Percentiles rank a stretch among this genome's conserved stretches.
Conservation (phyloP, 2,888 invertebrate species). For the Oligia strigilis region DNA sequence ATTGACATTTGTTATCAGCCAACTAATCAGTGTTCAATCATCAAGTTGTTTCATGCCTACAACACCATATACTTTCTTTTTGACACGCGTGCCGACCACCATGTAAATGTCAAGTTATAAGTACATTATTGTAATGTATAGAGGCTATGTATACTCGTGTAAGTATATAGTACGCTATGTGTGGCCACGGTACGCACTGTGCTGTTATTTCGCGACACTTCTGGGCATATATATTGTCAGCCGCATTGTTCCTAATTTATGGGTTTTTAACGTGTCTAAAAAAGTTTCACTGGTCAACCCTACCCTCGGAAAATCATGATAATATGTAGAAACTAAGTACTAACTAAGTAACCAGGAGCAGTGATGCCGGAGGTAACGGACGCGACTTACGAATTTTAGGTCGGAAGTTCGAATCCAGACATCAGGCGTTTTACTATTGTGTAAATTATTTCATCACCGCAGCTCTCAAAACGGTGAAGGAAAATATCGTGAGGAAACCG, state of each 20-base stretch:
- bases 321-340: background rate
- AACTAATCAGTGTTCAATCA: constrained; percentile 59
- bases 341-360: no score
- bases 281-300: no score
- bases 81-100: constrained; percentile 55
- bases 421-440: no score
- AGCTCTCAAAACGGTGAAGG: no score
- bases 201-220: background rate
- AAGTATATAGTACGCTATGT: constrained; percentile 1
- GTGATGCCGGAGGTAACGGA: no score
- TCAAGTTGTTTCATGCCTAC: constrained; percentile 28
- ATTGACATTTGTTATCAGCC: constrained; percentile 47
- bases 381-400: no score
- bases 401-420: no score
- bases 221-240: background rate
- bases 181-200: background rate
- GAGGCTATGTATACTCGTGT: constrained; percentile 7
- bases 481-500: no score
- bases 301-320: background rate
- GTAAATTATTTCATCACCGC: no score
- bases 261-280: no score
- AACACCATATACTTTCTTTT: constrained; percentile 58
- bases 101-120: constrained; percentile 53
- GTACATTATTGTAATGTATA: no score
- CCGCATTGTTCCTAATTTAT: background rate